Conservation (phyloP, 1,140 invertebrate genomes). For the Cotesia typhae region DNA sequence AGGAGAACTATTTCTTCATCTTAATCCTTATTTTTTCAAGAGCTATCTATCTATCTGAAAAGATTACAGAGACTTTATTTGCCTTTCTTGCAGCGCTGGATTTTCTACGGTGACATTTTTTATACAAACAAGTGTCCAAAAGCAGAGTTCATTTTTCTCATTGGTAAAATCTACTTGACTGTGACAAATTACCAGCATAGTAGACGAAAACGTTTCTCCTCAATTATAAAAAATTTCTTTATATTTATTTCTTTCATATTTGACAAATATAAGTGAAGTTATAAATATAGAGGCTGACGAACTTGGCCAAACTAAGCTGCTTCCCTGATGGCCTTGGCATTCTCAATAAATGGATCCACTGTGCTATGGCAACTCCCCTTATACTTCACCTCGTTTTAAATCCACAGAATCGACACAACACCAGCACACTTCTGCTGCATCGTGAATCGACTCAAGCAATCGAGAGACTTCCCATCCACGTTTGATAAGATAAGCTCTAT, state of each 20-base stretch:
- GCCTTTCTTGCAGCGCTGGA: no score
- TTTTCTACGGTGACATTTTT: no score
- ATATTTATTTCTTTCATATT: no score
- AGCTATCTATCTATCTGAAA: no score
- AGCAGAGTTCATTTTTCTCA: no score
- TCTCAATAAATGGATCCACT: constrained; percentile 65
- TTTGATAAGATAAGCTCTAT: constrained; percentile 38
- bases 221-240: no score
- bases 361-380: constrained; percentile 44
- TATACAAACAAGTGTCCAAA: no score
- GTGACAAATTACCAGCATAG: background rate
- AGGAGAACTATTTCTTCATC: background rate
- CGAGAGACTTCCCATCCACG: constrained; percentile 26
- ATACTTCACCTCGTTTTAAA: constrained; percentile 14
- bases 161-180: background rate
- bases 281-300: constrained; percentile 29
- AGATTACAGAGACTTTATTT: no score
- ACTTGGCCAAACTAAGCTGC: constrained; percentile 31
- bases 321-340: constrained; percentile 54
- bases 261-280: background rate
- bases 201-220: no score
- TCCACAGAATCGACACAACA: no score
- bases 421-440: constrained; percentile 24
- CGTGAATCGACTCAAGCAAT: constrained; percentile 32
- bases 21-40: background rate